Evolutionary conservation across 2,113 vertebrate species (phyloP), one percentile per base, ranked within the genome.

Genomic region (Oryzias woworae): DNA sequence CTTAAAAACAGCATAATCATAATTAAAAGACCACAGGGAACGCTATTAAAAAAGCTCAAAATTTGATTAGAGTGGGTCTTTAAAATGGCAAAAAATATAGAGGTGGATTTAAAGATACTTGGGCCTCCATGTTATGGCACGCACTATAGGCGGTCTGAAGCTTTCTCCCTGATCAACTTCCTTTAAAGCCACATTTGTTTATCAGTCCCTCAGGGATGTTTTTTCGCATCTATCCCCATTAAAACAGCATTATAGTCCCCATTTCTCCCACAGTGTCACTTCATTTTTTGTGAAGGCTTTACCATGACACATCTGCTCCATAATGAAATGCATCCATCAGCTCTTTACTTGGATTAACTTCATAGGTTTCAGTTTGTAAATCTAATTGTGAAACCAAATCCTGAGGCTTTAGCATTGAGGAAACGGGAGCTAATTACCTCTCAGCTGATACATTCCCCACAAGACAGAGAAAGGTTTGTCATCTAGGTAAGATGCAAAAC

Each of bases 181-280:
- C 48, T 5, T 78, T 58, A 46, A 66, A 69, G 59, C 43, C 7
- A 0, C 70, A 54, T 80, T 77, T 74, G 56, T 66, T 83, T 63
- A 63, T 84, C 62, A 70, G 58, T 77, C 77, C 67, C 53, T 42
- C 41, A 69, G 71, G 80, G 71, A 47, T 18, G 26, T 60, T 81
- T 73, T 66, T 60, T 42, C 2, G 57, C 69, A 75, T 77, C 71
- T 60, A 67, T 71, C 63, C 58, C 65, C 60, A 84, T 89, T 77
- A 82, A 69, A 59, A 53, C 8, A 62, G 55, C 45, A 78, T 89
- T 83, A 78, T 55, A 22, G 58, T 68, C 62, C 69, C 31, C 8
- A 8, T 36, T 36, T 66, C 63, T 64, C 54, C 64, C 20, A 44
- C 53, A 75, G 66, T 65, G 47, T 80, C 66, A 54, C 58, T 84